Conservation (phyloP, 1,140 invertebrate species). For the Penaeus japonicus region DNA sequence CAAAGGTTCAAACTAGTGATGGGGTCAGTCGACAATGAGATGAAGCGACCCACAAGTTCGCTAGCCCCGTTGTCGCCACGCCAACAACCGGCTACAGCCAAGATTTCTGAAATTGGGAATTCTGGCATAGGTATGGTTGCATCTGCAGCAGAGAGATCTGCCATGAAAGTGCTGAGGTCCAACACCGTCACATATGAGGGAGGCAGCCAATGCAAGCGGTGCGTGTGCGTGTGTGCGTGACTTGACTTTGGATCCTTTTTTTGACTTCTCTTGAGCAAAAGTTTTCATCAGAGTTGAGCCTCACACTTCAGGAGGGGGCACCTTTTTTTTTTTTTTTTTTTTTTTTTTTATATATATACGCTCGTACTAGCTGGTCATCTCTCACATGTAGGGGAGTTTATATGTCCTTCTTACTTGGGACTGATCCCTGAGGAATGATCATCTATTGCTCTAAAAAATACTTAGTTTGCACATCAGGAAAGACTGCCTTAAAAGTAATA, state of each 20-base stretch:
- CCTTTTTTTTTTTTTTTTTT: too few species aligned
- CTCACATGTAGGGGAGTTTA: neutral
- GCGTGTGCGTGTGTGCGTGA: neutral
- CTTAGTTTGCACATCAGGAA: slow-evolving; percentile 11
- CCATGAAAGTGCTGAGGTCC: slow-evolving; percentile 40
- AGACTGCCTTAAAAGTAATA: slow-evolving; percentile 33
- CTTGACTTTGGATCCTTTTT: neutral
- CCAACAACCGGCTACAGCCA: slow-evolving; percentile 49
- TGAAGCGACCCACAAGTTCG: slow-evolving; percentile 50
- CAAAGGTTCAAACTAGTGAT: slow-evolving; percentile 57
- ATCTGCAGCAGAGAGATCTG: slow-evolving; percentile 15
- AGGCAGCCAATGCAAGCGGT: slow-evolving; percentile 14
- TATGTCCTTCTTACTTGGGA: neutral
- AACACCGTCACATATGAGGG: slow-evolving; percentile 43
- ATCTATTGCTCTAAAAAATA: neutral
- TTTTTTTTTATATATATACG: too few species aligned
- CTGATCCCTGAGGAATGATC: neutral
- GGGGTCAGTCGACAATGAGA: slow-evolving; percentile 54
- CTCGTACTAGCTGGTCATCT: slow-evolving; percentile 32
- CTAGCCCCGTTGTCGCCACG: slow-evolving; percentile 51
- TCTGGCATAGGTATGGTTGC: slow-evolving; percentile 51
- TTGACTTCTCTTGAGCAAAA: neutral
- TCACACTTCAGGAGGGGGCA: too few species aligned
- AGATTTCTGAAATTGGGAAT: slow-evolving; percentile 54
- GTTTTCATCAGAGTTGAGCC: neutral